Conservation (phyloP, 2,113 vertebrate species). For the Columba livia region DNA sequence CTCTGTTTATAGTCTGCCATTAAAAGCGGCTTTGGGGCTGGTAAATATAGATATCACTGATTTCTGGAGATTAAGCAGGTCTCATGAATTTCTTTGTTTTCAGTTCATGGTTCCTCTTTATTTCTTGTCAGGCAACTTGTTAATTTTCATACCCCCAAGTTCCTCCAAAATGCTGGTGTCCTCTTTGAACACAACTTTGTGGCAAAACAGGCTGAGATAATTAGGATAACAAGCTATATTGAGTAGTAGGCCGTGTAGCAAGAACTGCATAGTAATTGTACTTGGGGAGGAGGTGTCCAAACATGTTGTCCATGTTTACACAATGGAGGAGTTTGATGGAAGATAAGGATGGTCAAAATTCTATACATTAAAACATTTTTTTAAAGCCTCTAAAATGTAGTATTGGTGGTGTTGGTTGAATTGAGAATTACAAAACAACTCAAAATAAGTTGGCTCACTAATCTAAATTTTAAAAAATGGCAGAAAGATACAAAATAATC, state of each 20-base stretch:
- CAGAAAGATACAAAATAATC: neutral
- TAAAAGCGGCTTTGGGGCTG: neutral
- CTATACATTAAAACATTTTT: neutral
- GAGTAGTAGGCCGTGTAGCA: neutral
- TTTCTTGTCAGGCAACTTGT: neutral
- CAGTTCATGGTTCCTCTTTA: neutral
- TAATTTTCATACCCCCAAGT: neutral
- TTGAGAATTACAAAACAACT: neutral
- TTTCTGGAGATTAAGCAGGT: neutral
- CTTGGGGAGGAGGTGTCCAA: neutral
- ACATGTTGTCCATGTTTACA: neutral
- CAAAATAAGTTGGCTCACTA: neutral
- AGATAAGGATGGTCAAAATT: neutral
- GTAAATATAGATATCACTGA: neutral
- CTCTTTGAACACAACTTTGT: neutral
- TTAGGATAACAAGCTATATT: neutral
- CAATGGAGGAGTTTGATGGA: neutral
- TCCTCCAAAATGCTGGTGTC: neutral
- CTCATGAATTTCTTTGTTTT: neutral
- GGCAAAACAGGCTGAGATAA: neutral
- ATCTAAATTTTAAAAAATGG: neutral
- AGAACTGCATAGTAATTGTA: neutral
- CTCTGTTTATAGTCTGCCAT: neutral
- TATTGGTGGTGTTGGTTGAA: neutral
- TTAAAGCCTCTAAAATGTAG: neutral